These are phyloP conservation scores for Coelogynopora nodosa DNA, from an alignment of 2,888 invertebrate species.

Conservation along the genomic window DNA sequence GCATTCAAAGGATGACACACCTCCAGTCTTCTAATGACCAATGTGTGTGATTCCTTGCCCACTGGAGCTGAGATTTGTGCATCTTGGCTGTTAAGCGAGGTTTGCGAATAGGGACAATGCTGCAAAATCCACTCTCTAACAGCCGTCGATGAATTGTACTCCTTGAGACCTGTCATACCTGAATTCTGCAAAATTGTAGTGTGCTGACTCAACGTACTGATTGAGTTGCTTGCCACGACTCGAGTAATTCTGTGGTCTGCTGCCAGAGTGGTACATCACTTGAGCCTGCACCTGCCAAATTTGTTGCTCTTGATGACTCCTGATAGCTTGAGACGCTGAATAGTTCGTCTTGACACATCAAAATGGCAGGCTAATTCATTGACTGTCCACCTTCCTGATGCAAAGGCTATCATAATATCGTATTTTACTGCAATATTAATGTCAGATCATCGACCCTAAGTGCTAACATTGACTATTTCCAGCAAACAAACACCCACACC, in stretches of 20 bases:
- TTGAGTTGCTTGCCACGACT: not conserved
- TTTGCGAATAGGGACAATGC: not conserved
- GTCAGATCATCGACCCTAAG: no score
- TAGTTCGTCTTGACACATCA: not conserved
- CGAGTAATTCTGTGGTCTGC: not conserved
- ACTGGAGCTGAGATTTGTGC: not conserved
- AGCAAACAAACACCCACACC: no score
- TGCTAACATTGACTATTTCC: no score
- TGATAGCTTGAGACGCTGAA: not conserved
- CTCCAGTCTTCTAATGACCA: conserved; percentile 18
- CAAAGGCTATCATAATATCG: not conserved
- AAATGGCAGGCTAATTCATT: not conserved
- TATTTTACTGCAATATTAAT: not conserved
- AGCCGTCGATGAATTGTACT: not conserved
- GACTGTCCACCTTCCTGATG: conserved; percentile 3
- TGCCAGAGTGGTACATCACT: not conserved
- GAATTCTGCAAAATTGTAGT: not conserved
- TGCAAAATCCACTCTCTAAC: not conserved
- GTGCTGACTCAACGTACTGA: not conserved
- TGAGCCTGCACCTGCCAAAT: not conserved
- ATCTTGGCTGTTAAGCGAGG: conserved; percentile 23
- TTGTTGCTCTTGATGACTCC: not conserved
- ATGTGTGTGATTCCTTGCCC: conserved; percentile 14
- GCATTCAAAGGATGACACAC: not conserved
- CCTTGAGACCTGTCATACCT: conserved; percentile 4